Evolutionary conservation across 1,140 invertebrate genomes (phyloP).

Genomic region (Euwallacea fornicatus): DNA sequence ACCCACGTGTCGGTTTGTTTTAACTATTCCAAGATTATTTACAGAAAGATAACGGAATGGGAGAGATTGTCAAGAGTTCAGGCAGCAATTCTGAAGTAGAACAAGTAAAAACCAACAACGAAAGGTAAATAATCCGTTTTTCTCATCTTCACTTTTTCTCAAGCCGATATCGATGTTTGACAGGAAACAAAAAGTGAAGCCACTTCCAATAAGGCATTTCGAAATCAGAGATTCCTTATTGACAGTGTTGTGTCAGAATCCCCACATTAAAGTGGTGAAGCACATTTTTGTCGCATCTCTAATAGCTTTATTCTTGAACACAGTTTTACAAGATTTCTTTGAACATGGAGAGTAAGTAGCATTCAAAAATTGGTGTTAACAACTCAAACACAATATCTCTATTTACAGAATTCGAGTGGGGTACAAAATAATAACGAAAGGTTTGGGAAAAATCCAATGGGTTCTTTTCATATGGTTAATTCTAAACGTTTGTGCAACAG

Average conservation of each 20-base stretch:
- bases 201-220: constrained; percentile 62
- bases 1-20: no score
- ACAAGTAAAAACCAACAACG: background rate
- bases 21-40: no score
- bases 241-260: constrained; percentile 76
- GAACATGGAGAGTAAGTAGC: constrained; percentile 64
- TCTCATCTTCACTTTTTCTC: no score
- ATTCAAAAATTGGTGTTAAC: background rate
- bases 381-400: background rate
- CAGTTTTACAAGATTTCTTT: constrained; percentile 70
- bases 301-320: constrained; percentile 73
- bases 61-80: background rate
- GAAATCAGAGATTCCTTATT: constrained; percentile 69
- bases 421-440: constrained; percentile 57
- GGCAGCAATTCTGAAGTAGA: background rate
- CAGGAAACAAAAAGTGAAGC: background rate
- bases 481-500: constrained; percentile 59
- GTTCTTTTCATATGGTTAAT: constrained; percentile 61
- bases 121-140: no score
- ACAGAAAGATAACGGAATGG: background rate
- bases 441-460: constrained; percentile 60
- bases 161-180: no score
- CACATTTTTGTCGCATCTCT: constrained; percentile 82
- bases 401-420: constrained; percentile 57
- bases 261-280: constrained; percentile 80